Evolutionary conservation across 1,140 invertebrate genomes (phyloP), one percentile per base, ranked within the genome.

Genomic region (Wiebesia pumilae): DNA sequence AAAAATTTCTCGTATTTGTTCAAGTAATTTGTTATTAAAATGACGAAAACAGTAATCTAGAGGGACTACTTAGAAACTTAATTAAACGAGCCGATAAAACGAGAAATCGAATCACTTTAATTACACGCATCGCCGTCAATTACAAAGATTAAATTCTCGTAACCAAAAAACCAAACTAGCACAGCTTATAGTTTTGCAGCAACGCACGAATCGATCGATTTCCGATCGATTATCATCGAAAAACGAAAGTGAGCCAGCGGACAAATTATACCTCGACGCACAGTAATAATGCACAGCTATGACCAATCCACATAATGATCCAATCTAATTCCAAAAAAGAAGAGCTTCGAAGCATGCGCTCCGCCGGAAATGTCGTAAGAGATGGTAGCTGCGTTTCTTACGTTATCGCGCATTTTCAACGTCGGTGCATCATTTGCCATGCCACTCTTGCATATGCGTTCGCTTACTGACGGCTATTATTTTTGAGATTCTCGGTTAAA

Each of bases 71-170:
- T 27, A 16, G 62, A 19, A 47, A 69, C 27, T 9, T 58, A 79
- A 84, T 69, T n/a, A 43, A 84, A 54, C 30, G 19, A 67, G 78
- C 33, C 43, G 6, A 3, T 54, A 54, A 58, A 33, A 51, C 7
- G 9, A 43, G 75, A 78, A 78, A 85, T 80, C 43, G 16, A 38
- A 35, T 81, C 47, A 21, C 24, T 73, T 85, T 77, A 77, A 86
- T 83, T 83, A 81, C 84, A 65, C 69, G 47, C 40, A 73, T 43
- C 33, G 35, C 12, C 51, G 40, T 71, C 35, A 75, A 85, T 85
- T 81, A 85, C 51, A 43, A 62, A 81, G 84, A 81, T 86, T 86
- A 86, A 86, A 38, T 86, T 86, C 67, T 86, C 38, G 69, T 71
- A 86, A 86, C 67, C 47, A 51, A 33, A 81, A 58, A 30, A 7